Evolutionary conservation across 2,888 invertebrate species (phyloP), one percentile per base, ranked within the genome.

Genomic region (Cataglyphis albicans): DNA sequence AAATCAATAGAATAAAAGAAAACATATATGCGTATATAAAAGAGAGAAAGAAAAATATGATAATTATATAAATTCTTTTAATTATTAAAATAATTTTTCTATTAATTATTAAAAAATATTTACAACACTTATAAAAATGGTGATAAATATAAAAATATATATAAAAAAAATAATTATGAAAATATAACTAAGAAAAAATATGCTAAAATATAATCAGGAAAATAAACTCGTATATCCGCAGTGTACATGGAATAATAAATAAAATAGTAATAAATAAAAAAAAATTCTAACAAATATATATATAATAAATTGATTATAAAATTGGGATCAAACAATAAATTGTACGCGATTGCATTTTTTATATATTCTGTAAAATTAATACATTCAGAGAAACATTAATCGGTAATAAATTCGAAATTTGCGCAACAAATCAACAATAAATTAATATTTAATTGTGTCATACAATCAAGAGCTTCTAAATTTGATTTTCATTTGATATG

Each of bases 281-380:
- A 29, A 29, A 29, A 29, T 1, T 18, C 48, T 29, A 9, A 15
- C 15, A 48, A 48, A 5, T 18, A 4, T 52, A 4, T 52, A 70
- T 21, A 70, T 70, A 55, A 55, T 70, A 55, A 52, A 68, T n/a
- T 52, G 32, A 35, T n/a, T 35, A 1, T 21, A 21, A 48, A 68
- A 35, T 21, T 35, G 18, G 9, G 15, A 21, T 70, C 15, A n/a
- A 72, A 55, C 10, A 44, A 35, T 0, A 48, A 7, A 52, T 70
- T 57, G 38, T 25, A 41, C 29, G 10, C 10, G 10, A 3, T 25
- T 73, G 59, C 3, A 57, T 38, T 72, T 38, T 48, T 7, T 48
- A 63, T 15, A 48, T 18, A n/a, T 48, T 48, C 18, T 48, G 44
- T 15, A 15, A 44, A 44, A 48, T 48, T 48, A 48, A 48, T 18